Base-by-base conservation (phyloP, 2,113 vertebrate species). In the Embiotoca jacksoni region DNA sequence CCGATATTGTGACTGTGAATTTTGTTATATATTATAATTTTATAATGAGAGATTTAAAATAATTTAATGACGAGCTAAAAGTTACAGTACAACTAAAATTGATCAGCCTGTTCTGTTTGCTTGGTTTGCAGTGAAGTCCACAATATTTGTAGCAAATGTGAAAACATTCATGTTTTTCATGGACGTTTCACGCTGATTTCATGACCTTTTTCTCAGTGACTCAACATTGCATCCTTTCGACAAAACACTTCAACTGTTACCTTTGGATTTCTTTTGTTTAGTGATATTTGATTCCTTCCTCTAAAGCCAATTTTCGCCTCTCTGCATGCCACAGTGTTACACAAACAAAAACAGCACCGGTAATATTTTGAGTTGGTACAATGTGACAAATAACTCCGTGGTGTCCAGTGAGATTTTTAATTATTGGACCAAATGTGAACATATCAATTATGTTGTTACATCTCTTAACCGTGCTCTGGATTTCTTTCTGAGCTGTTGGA, bases 141-240 rank as follows among this genome's bases (percentile, higher is more conserved):
- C 41, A 53, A 9, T 16, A 67, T 71, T 35, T 79, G 60, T 49
- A 56, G 59, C 72, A 87, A 89, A 89, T 83, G 62, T 39, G n/a
- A 59, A 67, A 72, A 58, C 67, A 76, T 54, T 7, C 1, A 55
- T 33, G 62, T 57, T 64, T 81, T 75, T 35, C 37, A 6, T 14
- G 50, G 30, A 77, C 58, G 58, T 32, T 72, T 0, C 33, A 75
- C 15, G 32, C 35, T 50, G 30, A 56, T 31, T 36, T 75, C 7
- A 52, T 7, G 46, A 37, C 60, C 60, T 58, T 58, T 1, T 33
- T 37, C 35, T 23, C 46, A 49, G 5, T 33, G 16, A 56, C 37
- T 47, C 16, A 36, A 7, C 1, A 5, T 52, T 47, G 49, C 39
- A 32, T 66, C 55, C n/a, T 23, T 46, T 39, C 14, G 70, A 39